Evolutionary conservation across 2,797 vertebrate species (phyloP), one percentile per base, ranked within the genome.

Genomic region (Merluccius polli): DNA sequence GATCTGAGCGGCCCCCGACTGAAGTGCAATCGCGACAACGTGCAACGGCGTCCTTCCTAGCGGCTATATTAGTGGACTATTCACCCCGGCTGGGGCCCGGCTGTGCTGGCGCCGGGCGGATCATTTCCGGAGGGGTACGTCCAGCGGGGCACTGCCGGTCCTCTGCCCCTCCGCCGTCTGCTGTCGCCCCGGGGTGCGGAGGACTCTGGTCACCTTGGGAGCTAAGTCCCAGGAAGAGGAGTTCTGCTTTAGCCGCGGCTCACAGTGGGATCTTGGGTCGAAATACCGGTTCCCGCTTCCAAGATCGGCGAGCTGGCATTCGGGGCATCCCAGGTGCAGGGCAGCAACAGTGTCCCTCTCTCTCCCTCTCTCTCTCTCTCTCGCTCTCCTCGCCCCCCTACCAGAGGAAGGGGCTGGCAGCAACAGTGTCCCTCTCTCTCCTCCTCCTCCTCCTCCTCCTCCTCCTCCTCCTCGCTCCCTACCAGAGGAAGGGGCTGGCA

Each of bases 121-220:
- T 91, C 86, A 91, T 92, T 92, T 93, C 92, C 92, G 92, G 88
- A 85, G 87, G 82, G 87, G 82, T 79, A 81, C 83, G 84, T 65
- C 89, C 89, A 89, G 83, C 82, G 59, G 89, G 76, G 90, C 75
- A 76, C 75, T 90, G 89, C 87, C 89, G 89, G 90, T 86, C 82
- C 89, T 86, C 86, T 90, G 89, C 89, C 90, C 90, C 88, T 90
- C 85, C 83, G 83, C 89, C 90, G 90, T 91, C 90, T 90, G 87
- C 87, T 89, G 87, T 76, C 85, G 83, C 77, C 85, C 82, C 83
- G 74, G 90, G 90, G 89, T 89, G 90, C 63, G 71, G 76, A 81
- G 82, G 84, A 83, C 87, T 90, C 84, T 89, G 87, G 87, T 82
- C 87, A 86, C 88, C 86, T 82, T 71, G 83, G 88, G 89, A 87